Evolutionary conservation across 2,888 invertebrate species (phyloP), one percentile per base, ranked within the genome.

Genomic region (Ochropleura plecta): DNA sequence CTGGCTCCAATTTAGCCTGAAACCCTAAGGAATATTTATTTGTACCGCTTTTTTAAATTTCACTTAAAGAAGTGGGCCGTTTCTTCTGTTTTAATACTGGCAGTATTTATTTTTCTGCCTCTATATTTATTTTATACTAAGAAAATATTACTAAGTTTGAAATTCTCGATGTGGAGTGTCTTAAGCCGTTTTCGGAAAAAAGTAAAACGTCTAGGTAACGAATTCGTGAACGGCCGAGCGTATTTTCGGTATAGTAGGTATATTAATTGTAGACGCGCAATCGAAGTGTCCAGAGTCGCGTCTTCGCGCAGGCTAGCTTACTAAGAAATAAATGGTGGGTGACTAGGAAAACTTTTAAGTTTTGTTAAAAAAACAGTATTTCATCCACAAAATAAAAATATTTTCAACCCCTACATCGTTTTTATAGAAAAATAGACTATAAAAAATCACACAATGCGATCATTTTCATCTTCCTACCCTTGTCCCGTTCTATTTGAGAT

Each of bases 11-110:
- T 79, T 78, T 64, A 14, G 20, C 20, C 8, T 42, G 42, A 8
- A 9, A 30, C 63, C 42, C 20, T 51, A 60, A 79, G 18, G 12
- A 49, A 74, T 65, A 51, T 79, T 51, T 72, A 62, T 71, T 46
- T 30, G 46, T 8, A 51, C 12, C 42, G 7, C 42, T 78, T 71
- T 59, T 70, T 62, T 49, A 49, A 62, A 76, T 44, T 49, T 44
- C 42, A 40, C 60, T 62, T 20, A n/a, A 30, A 20, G 6, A 62
- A 42, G 0, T 70, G 51, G 10, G 30, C 14, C 12, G 7, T 53
- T 53, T 49, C 0, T 71, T 16, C 53, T 48, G 3, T 53, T 76
- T 44, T 62, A 78, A 60, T 70, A 53, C 42, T 53, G 9, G 4
- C 16, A 30, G 71, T 42, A 42, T n/a, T 30, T 46, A 12, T 59